These are phyloP conservation scores for Neoarius graeffei DNA, from an alignment of 2,113 vertebrate genomes.

Conservation along the genomic window DNA sequence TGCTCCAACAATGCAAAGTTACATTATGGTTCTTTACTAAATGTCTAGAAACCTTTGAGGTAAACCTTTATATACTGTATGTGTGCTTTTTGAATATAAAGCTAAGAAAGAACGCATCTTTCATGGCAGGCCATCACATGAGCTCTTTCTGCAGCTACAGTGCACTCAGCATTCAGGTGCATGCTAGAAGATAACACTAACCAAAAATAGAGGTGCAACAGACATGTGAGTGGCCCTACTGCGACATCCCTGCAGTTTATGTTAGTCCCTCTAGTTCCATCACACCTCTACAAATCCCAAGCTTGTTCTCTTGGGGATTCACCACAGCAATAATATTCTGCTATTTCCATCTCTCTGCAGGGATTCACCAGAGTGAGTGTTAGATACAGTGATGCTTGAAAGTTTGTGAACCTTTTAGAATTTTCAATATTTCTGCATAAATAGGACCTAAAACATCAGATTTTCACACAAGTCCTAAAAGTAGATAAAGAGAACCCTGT, in stretches of 20 bases:
- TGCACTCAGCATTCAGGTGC: conserved; percentile 37
- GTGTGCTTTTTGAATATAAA: neutral
- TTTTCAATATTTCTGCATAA: too few species aligned
- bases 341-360: conserved; percentile 54
- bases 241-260: conserved; percentile 38
- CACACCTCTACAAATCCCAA: conserved; percentile 53
- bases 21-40: neutral
- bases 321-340: conserved; percentile 48
- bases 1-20: neutral
- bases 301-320: conserved; percentile 28
- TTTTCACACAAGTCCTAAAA: too few species aligned
- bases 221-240: conserved; percentile 41
- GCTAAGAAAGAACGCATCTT: neutral
- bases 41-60: conserved; percentile 11
- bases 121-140: neutral
- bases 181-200: conserved; percentile 51
- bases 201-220: conserved; percentile 49
- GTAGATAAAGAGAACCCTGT: too few species aligned
- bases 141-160: neutral
- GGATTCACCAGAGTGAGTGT: conserved; percentile 38
- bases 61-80: neutral
- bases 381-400: too few species aligned
- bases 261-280: conserved; percentile 52
- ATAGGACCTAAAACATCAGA: too few species aligned
- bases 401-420: too few species aligned